These are phyloP conservation scores for Phylloscopus collybita DNA, from an alignment of 2,797 vertebrate species.

Conservation along the genomic window DNA sequence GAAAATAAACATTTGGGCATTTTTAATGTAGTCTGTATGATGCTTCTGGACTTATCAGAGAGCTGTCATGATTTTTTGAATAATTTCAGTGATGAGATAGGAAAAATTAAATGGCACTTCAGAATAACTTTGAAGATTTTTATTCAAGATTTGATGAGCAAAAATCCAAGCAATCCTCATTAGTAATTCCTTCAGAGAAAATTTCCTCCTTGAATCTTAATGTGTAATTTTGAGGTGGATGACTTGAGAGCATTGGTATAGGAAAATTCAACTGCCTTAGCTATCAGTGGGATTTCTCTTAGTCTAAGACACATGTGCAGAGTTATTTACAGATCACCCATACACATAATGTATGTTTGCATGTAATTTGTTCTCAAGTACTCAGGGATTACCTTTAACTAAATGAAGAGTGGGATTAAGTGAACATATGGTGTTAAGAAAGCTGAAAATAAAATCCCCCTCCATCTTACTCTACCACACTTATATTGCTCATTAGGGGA, in stretches of 20 bases:
- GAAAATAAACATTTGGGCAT: neutral
- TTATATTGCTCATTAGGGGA: conserved; percentile 51
- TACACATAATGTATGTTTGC: neutral
- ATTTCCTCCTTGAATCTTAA: neutral
- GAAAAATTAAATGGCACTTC: neutral
- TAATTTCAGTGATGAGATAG: neutral
- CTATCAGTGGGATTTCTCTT: neutral
- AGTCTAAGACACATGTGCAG: neutral
- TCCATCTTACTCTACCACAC: conserved; percentile 10
- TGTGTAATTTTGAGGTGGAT: neutral
- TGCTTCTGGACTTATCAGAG: neutral
- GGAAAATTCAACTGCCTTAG: neutral
- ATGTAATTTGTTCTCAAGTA: conserved; percentile 17
- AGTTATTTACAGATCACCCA: neutral
- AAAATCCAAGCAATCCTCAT: conserved; percentile 15
- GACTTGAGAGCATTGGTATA: neutral
- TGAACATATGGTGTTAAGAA: conserved; percentile 61
- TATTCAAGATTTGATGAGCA: neutral
- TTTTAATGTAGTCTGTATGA: neutral
- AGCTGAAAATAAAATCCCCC: conserved; percentile 55
- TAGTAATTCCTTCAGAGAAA: neutral
- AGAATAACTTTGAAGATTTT: neutral
- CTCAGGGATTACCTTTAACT: conserved; percentile 41
- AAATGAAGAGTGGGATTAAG: conserved; percentile 56
- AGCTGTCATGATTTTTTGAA: neutral